These are phyloP conservation scores for Trichechus manatus DNA, from an alignment of 2,113 vertebrate genomes.

Conservation along the genomic window DNA sequence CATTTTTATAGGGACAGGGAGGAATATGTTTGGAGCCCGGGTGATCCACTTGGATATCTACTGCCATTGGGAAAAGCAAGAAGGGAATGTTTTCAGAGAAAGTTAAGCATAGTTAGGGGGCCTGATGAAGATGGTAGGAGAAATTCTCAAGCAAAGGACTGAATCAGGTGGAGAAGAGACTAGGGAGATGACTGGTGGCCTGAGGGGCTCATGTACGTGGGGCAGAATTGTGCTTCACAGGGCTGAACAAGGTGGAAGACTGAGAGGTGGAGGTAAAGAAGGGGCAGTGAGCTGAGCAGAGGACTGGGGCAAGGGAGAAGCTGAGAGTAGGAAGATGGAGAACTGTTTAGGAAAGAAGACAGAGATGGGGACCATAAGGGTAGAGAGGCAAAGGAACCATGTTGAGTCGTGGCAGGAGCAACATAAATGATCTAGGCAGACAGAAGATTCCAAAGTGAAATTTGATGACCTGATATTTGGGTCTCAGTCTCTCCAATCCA, in stretches of 20 bases:
- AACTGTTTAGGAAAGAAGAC: not conserved
- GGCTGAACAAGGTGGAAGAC: not conserved
- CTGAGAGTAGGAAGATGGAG: not conserved
- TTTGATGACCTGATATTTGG: not conserved
- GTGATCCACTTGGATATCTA: not conserved
- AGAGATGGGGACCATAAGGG: not conserved
- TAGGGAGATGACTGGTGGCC: not conserved
- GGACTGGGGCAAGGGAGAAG: not conserved
- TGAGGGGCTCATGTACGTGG: not conserved
- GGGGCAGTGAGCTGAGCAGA: not conserved
- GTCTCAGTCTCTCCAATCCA: not conserved
- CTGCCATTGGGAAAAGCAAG: not conserved
- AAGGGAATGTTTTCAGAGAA: not conserved
- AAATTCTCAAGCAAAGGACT: constrained; percentile 1
- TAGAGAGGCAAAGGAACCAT: not conserved
- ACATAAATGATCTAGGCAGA: not conserved
- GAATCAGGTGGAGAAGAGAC: not conserved
- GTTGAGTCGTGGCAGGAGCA: not conserved
- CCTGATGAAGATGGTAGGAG: not conserved
- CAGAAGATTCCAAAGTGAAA: not conserved
- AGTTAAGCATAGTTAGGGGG: not conserved
- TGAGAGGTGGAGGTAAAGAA: not conserved
- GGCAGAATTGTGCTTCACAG: not conserved
- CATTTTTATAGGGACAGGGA: not conserved
- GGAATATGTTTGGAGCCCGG: not conserved